Evolutionary conservation across 2,797 vertebrate genomes (phyloP).

Genomic region (Acrossocheilus fasciatus): DNA sequence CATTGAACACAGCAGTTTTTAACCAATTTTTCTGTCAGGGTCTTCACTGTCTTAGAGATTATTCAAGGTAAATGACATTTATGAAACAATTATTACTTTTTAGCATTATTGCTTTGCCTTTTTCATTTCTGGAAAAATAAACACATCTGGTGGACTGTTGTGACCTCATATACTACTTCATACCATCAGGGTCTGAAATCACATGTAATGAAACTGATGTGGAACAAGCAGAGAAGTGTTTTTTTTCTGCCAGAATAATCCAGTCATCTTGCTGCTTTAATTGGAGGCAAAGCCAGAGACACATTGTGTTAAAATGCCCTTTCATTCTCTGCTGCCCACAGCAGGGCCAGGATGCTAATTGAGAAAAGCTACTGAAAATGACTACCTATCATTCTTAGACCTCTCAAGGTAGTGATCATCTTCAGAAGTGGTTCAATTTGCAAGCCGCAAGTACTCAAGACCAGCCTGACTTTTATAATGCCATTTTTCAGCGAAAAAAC

Average conservation of each 20-base stretch:
- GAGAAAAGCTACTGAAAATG: constrained; percentile 64
- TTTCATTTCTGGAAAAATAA: neutral
- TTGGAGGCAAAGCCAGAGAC: constrained; percentile 49
- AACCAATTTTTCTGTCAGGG: neutral
- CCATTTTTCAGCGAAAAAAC: neutral
- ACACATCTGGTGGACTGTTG: too few relatives aligned
- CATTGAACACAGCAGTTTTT: neutral
- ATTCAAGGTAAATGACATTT: neutral
- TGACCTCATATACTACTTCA: neutral
- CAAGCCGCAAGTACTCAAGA: constrained; percentile 31
- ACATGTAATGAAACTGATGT: neutral
- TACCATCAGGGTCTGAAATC: neutral
- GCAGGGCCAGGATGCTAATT: constrained; percentile 59
- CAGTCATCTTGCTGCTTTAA: constrained; percentile 1
- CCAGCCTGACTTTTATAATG: constrained; percentile 32
- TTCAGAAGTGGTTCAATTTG: constrained; percentile 35
- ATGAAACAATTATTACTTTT: neutral
- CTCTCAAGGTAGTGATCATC: constrained; percentile 20
- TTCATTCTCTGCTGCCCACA: constrained; percentile 41
- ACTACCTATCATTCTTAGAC: constrained; percentile 57
- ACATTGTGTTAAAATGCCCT: constrained; percentile 45
- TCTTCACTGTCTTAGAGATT: neutral
- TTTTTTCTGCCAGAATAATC: neutral
- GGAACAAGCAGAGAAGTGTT: neutral
- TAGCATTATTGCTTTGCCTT: neutral